phyloP scores from a whole-genome alignment of 2,797 vertebrate species.

The Thalassophryne amazonica region DNA sequence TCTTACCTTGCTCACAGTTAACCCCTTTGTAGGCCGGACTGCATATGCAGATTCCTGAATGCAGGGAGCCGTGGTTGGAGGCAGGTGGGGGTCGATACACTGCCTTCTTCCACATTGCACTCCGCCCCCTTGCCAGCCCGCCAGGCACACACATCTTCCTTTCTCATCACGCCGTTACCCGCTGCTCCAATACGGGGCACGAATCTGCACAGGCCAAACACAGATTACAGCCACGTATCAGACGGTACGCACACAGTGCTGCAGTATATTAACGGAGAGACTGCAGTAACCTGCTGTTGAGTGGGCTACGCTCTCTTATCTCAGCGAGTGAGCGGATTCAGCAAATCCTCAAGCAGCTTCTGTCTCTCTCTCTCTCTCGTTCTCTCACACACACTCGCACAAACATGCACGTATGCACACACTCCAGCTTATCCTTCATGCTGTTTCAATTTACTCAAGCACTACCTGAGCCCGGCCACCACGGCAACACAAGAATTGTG shows the following conservation, averaged over 20 bases:
- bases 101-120: constrained; percentile 94
- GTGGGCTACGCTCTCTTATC: constrained; percentile 72
- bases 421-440: constrained; percentile 69
- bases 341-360: constrained; percentile 70
- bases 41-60: constrained; percentile 92
- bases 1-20: constrained; percentile 92
- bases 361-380: constrained; percentile 26
- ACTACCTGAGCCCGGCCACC: constrained; percentile 76
- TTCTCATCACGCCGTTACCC: constrained; percentile 93
- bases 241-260: constrained; percentile 25
- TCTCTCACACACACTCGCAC: constrained; percentile 5
- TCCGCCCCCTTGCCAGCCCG: constrained; percentile 93
- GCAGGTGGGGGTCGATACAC: constrained; percentile 93
- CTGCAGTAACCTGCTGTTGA: constrained; percentile 61
- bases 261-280: constrained; percentile 69
- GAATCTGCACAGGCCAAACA: constrained; percentile 81
- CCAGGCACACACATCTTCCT: constrained; percentile 89
- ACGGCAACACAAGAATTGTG: constrained; percentile 70
- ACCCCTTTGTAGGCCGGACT: constrained; percentile 91
- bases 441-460: constrained; percentile 80
- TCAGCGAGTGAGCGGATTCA: constrained; percentile 62
- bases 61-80: constrained; percentile 91
- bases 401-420: constrained; percentile 7
- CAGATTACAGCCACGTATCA: constrained; percentile 33
- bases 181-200: constrained; percentile 91